Evolutionary conservation across 2,797 vertebrate genomes (phyloP).

Genomic region (Tamandua tetradactyla): DNA sequence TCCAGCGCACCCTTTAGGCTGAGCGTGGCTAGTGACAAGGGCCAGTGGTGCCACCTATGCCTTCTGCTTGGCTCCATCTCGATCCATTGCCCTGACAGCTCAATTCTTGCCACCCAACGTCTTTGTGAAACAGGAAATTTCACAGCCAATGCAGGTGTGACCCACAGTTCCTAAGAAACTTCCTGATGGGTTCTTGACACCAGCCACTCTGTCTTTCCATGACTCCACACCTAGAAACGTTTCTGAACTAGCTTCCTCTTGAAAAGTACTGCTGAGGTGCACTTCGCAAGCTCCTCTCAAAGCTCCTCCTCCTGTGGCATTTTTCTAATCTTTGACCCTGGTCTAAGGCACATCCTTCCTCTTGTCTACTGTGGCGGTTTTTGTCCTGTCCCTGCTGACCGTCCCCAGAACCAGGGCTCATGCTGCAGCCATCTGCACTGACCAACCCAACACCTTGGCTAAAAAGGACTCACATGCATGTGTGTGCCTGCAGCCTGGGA

Average conservation of each 20-base stretch:
- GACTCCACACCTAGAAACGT: background rate
- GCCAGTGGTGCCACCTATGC: too few species aligned
- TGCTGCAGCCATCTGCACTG: background rate
- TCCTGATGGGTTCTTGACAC: background rate
- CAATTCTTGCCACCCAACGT: too few species aligned
- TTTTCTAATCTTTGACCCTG: background rate
- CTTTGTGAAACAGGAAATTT: background rate
- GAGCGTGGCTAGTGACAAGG: too few species aligned
- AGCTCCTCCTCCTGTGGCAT: background rate
- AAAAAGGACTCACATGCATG: background rate
- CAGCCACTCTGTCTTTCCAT: background rate
- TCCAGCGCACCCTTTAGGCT: background rate
- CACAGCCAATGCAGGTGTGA: background rate
- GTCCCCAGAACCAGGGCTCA: background rate
- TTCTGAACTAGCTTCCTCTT: background rate
- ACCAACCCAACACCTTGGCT: background rate
- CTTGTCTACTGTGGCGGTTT: background rate
- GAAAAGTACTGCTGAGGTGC: background rate
- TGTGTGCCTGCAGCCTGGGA: background rate
- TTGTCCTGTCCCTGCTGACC: background rate
- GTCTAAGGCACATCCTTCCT: background rate
- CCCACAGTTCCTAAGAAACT: background rate
- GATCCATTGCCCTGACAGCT: background rate
- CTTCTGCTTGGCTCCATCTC: background rate
- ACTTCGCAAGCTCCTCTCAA: background rate